A percentile compares a stretch with the other conserved stretches of the same genome.
These are phyloP conservation scores for Polypterus senegalus DNA, from an alignment of 2,113 vertebrate genomes.

Conservation along the genomic window DNA sequence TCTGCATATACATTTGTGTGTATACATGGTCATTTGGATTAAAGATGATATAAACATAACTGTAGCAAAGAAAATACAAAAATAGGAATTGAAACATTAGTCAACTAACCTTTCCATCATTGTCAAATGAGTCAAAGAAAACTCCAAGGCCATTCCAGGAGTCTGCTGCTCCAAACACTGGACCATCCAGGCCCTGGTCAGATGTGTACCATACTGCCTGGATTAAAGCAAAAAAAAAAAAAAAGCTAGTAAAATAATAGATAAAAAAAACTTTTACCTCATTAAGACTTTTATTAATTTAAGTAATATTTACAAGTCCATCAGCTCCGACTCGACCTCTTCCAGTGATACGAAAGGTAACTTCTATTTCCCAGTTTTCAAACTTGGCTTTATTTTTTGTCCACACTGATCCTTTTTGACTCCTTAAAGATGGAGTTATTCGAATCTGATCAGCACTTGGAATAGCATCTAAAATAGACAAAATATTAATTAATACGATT, in stretches of 20 bases:
- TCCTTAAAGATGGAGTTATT: constrained; percentile 85
- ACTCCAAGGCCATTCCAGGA: constrained; percentile 84
- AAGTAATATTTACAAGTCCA: constrained; percentile 62
- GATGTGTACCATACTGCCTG: constrained; percentile 87
- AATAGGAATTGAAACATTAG: not conserved
- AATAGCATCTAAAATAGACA: constrained; percentile 70
- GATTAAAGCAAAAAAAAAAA: constrained; percentile 1
- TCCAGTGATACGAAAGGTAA: constrained; percentile 88
- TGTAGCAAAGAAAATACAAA: too few species aligned
- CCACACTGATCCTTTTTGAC: constrained; percentile 85
- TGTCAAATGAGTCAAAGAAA: constrained; percentile 98
- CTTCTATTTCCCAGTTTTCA: constrained; percentile 80
- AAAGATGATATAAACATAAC: not conserved
- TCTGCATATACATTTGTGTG: too few species aligned
- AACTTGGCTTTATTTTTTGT: constrained; percentile 70
- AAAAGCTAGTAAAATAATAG: not conserved
- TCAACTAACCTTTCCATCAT: constrained; percentile 81
- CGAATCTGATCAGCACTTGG: constrained; percentile 87
- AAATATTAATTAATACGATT: too few species aligned
- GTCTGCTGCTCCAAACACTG: constrained; percentile 85
- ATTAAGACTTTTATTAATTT: not conserved
- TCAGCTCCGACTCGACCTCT: constrained; percentile 86
- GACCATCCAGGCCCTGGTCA: constrained; percentile 76
- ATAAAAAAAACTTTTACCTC: not conserved
- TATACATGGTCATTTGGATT: too few species aligned